Percentiles rank a stretch among this genome's conserved stretches.
Evolutionary conservation across 2,888 invertebrate species (phyloP).

Genomic region (Hemaris fuciformis): DNA sequence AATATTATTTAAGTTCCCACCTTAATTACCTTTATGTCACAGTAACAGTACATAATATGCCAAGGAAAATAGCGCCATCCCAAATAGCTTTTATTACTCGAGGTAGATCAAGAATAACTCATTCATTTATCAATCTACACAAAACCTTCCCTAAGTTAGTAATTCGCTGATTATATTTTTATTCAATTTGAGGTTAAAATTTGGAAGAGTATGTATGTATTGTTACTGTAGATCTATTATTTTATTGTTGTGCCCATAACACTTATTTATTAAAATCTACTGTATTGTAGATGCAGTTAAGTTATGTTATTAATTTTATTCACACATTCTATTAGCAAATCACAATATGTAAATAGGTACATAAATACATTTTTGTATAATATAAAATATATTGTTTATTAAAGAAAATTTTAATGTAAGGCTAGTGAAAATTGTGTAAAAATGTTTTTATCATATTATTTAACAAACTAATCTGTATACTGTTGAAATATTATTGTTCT

Average conservation of each 20-base stretch:
- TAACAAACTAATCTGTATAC: constrained; percentile 8
- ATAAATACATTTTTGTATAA: constrained; percentile 21
- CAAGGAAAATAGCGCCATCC: not conserved
- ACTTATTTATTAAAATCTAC: not conserved
- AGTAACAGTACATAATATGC: not conserved
- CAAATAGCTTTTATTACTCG: not conserved
- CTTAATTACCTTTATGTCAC: not conserved
- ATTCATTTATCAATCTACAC: too few relatives aligned
- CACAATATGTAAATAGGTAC: constrained; percentile 20
- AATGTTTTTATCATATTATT: constrained; percentile 14
- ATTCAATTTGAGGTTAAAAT: too few relatives aligned
- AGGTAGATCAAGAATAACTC: not conserved
- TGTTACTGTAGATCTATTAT: not conserved
- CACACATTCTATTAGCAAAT: not conserved
- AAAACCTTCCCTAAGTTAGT: too few relatives aligned
- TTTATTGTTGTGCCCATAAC: not conserved
- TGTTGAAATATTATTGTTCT: constrained; percentile 11
- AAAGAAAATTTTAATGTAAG: constrained; percentile 53
- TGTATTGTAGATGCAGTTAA: not conserved
- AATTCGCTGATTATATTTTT: too few relatives aligned
- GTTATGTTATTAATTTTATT: not conserved
- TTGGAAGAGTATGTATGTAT: not conserved
- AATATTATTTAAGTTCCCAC: constrained; percentile 4
- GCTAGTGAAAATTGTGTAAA: constrained; percentile 68
- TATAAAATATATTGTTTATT: constrained; percentile 13